Evolutionary conservation across 2,888 invertebrate species (phyloP).

Genomic region (Drosophila lutescens): DNA sequence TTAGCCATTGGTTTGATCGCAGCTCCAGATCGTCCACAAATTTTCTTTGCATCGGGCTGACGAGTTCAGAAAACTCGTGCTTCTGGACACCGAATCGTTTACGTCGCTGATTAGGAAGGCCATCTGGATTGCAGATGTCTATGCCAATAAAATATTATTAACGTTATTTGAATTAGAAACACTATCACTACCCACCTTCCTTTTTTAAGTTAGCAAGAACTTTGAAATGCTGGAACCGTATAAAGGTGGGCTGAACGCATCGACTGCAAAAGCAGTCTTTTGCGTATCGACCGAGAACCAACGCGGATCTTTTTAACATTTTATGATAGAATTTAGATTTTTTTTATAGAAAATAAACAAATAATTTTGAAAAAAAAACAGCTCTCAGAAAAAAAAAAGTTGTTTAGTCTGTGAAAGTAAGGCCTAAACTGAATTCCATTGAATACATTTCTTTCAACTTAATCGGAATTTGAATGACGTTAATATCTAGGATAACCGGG

Average conservation of each 20-base stretch:
- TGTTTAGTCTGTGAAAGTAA: background rate
- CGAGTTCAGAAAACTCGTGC: background rate
- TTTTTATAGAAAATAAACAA: background rate
- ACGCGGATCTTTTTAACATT: conserved; percentile 10
- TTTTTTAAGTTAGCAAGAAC: background rate
- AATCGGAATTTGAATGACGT: background rate
- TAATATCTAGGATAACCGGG: background rate
- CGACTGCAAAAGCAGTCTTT: conserved; percentile 3
- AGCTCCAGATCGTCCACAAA: conserved; percentile 2
- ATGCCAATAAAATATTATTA: background rate
- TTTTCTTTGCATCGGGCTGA: background rate
- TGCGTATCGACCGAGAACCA: background rate
- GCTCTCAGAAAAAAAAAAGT: too few species aligned
- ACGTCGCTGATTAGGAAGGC: background rate
- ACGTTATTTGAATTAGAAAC: background rate
- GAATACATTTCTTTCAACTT: background rate
- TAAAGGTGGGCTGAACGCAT: background rate
- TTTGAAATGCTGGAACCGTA: background rate
- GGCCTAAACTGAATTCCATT: background rate
- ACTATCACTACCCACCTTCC: background rate
- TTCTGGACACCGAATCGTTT: background rate
- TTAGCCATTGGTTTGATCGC: background rate
- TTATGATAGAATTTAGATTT: background rate
- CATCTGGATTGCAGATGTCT: background rate
- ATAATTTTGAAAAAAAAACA: conserved; percentile 6